A percentile compares a stretch with the other conserved stretches of the same genome.
Evolutionary conservation across 1,140 invertebrate genomes (phyloP).

Genomic region (Zeugodacus cucurbitae): DNA sequence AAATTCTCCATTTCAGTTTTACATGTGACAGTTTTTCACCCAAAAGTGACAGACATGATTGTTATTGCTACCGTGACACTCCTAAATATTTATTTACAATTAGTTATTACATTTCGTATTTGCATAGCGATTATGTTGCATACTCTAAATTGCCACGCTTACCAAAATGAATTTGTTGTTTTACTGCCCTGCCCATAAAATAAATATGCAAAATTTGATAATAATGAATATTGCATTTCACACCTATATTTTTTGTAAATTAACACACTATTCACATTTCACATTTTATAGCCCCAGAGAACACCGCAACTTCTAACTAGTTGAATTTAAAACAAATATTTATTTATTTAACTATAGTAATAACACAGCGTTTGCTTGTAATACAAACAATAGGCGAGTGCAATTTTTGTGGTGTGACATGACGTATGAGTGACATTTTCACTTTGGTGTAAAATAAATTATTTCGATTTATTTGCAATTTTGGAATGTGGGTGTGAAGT

Average conservation of each 20-base stretch:
- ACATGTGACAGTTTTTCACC: no score
- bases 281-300: no score
- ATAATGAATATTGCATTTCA: no score
- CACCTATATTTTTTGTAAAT: no score
- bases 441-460: background rate
- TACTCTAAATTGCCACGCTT: background rate
- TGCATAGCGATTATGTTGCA: background rate
- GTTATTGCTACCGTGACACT: background rate
- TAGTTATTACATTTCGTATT: background rate
- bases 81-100: conserved; percentile 6
- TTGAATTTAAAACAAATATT: background rate
- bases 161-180: no score
- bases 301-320: no score
- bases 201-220: no score
- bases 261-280: no score
- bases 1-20: no score
- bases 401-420: background rate
- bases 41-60: background rate
- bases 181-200: no score
- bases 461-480: background rate
- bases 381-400: background rate
- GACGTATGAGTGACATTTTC: conserved; percentile 10
- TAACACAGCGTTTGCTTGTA: background rate
- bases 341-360: background rate
- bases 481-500: background rate